Percentiles rank a stretch among this genome's conserved stretches.
Conservation (phyloP, 1,140 invertebrate species). For the Psilanteris sp. region DNA sequence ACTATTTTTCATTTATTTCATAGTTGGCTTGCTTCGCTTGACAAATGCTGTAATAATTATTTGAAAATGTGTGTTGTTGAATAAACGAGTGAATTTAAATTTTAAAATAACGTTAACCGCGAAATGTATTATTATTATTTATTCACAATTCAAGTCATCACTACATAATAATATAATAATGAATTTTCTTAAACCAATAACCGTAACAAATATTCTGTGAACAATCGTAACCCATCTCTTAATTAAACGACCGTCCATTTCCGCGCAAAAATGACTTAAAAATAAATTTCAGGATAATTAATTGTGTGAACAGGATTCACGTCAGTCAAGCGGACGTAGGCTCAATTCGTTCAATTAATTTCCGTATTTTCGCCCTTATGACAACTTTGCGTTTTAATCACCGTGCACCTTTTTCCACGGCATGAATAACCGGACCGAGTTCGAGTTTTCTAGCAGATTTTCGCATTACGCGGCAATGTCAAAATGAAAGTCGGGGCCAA, state of each 20-base stretch:
- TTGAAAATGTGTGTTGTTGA: no score
- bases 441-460: constrained; percentile 31
- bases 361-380: constrained; percentile 11
- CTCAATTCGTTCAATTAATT: constrained; percentile 42
- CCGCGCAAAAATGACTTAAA: constrained; percentile 2
- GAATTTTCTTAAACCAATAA: neutral
- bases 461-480: constrained; percentile 1
- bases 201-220: neutral
- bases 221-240: neutral
- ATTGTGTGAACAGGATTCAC: constrained; percentile 3
- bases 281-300: constrained; percentile 34
- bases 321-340: constrained; percentile 4
- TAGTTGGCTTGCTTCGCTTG: no score
- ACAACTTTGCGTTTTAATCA: constrained; percentile 39
- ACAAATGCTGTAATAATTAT: no score
- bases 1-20: no score
- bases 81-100: no score
- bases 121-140: no score
- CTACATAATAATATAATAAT: no score
- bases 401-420: constrained; percentile 8
- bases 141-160: no score
- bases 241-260: constrained; percentile 8
- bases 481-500: constrained; percentile 36
- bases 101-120: no score
- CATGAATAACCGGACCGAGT: constrained; percentile 27